phyloP scores from a whole-genome alignment of 1,140 invertebrate species.

The Drosophila subobscura region DNA sequence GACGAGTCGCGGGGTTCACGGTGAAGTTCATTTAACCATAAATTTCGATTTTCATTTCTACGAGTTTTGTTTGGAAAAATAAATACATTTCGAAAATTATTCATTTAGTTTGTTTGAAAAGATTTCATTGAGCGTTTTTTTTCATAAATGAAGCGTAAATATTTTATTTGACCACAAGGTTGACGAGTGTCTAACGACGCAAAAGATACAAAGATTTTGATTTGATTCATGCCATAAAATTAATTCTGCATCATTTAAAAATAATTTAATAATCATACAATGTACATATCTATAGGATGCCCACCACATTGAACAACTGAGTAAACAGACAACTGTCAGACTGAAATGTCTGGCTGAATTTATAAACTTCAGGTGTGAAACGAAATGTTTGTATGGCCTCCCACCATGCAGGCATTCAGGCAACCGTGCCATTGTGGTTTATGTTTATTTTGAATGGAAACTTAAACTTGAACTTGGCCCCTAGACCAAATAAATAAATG shows the following conservation, averaged over 20 bases:
- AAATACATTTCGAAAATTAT: slow-evolving; percentile 42
- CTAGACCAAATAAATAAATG: background rate
- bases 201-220: background rate
- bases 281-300: too few relatives aligned
- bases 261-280: too few relatives aligned
- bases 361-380: slow-evolving; percentile 67
- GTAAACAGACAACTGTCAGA: slow-evolving; percentile 13
- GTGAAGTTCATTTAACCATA: slow-evolving; percentile 53
- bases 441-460: slow-evolving; percentile 51
- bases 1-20: slow-evolving; percentile 32
- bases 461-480: slow-evolving; percentile 74
- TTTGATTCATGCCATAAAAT: slow-evolving; percentile 12
- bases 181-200: background rate
- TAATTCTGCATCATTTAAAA: slow-evolving; percentile 13
- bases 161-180: slow-evolving; percentile 14
- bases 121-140: slow-evolving; percentile 27
- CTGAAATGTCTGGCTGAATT: slow-evolving; percentile 24
- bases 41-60: slow-evolving; percentile 33
- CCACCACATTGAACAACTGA: slow-evolving; percentile 10
- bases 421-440: slow-evolving; percentile 28
- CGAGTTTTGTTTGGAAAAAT: slow-evolving; percentile 27
- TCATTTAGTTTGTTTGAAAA: slow-evolving; percentile 26
- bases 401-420: slow-evolving; percentile 3
- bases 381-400: slow-evolving; percentile 17
- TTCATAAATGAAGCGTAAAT: slow-evolving; percentile 31